Percentiles rank a stretch among this genome's conserved stretches.
Conservation (phyloP, 1,140 invertebrate genomes). For the Drosophila lowei region DNA sequence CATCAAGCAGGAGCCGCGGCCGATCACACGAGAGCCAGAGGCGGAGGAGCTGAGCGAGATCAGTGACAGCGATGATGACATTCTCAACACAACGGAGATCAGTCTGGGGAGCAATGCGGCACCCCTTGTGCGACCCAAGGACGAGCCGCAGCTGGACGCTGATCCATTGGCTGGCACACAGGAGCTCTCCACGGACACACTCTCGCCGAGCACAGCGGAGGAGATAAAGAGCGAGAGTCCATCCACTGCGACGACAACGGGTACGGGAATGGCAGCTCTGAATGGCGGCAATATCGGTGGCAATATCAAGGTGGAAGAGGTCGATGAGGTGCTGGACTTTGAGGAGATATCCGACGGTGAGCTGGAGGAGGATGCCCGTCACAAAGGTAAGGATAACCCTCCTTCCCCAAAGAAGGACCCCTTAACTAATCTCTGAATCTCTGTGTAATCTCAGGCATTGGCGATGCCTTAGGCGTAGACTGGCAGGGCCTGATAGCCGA, state of each 20-base stretch:
- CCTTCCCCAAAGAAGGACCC: too few species aligned
- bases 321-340: conserved; percentile 90
- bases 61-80: conserved; percentile 93
- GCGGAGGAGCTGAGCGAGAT: conserved; percentile 91
- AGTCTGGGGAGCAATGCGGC: too few species aligned
- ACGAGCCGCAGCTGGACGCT: conserved; percentile 65
- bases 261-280: neutral
- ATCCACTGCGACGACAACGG: neutral
- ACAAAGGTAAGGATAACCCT: conserved; percentile 57
- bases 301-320: conserved; percentile 72
- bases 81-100: conserved; percentile 86
- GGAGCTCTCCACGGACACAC: conserved; percentile 43
- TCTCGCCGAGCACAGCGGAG: conserved; percentile 38
- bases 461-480: conserved; percentile 95
- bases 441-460: conserved; percentile 85
- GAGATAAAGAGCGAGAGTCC: conserved; percentile 68
- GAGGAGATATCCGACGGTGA: conserved; percentile 95
- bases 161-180: conserved; percentile 44
- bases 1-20: conserved; percentile 51
- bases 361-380: conserved; percentile 89
- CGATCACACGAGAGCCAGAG: conserved; percentile 16
- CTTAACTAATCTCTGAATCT: neutral
- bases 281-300: conserved; percentile 75
- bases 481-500: conserved; percentile 94
- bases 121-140: conserved; percentile 57